Evolutionary conservation across 2,113 vertebrate genomes (phyloP).

Genomic region (human): GRCh38 chr4:4436501-4437000

Average conservation of each 20-base stretch:
- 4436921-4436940: neutral
- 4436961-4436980: too few species aligned
- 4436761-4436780: neutral
- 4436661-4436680: accelerated
- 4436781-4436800: neutral
- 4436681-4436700: neutral
- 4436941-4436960: neutral
- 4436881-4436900: neutral
- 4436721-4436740: accelerated
- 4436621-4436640: neutral
- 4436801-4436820: accelerated
- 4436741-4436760: neutral
- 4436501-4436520: neutral
- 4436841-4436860: accelerated
- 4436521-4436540: neutral
- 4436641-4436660: neutral
- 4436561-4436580: neutral
- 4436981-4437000: too few species aligned
- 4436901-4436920: neutral
- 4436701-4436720: accelerated
- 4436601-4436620: accelerated
- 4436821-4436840: neutral
- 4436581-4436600: accelerated
- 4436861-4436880: neutral
- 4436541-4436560: neutral